phyloP scores from a whole-genome alignment of 1,140 invertebrate species.

The Proctacanthus coquilletti region DNA sequence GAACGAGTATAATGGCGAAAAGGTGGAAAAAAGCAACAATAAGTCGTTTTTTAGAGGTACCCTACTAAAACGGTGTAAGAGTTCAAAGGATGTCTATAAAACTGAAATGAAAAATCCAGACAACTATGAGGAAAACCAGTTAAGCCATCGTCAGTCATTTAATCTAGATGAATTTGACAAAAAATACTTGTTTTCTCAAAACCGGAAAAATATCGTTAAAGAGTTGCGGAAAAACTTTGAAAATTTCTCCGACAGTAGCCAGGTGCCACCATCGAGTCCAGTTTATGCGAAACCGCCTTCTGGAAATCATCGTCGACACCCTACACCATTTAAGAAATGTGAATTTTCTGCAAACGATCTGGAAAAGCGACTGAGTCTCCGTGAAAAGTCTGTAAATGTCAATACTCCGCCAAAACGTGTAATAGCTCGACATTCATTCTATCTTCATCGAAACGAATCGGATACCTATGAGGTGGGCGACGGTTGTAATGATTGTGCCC shows the following conservation, averaged over 20 bases:
- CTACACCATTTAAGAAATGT: neutral
- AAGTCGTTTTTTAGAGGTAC: constrained; percentile 1
- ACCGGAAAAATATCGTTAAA: neutral
- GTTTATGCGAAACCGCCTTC: neutral
- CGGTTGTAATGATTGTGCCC: neutral
- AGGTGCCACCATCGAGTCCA: neutral
- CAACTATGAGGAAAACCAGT: neutral
- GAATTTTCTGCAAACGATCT: neutral
- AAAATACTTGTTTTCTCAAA: neutral
- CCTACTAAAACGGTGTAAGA: neutral
- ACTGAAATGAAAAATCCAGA: neutral
- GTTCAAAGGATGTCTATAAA: neutral
- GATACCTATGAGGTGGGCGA: neutral
- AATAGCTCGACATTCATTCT: neutral
- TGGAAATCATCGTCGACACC: neutral
- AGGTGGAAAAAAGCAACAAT: neutral
- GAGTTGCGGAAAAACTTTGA: constrained; percentile 1
- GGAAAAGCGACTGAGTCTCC: neutral
- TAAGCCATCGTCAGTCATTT: neutral
- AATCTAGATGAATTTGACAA: neutral
- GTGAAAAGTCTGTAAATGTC: neutral
- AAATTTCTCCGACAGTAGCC: neutral
- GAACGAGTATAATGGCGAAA: neutral
- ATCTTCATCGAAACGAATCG: neutral
- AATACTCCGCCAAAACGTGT: neutral